Conservation (phyloP, 1,140 invertebrate genomes). For the Popillia japonica region DNA sequence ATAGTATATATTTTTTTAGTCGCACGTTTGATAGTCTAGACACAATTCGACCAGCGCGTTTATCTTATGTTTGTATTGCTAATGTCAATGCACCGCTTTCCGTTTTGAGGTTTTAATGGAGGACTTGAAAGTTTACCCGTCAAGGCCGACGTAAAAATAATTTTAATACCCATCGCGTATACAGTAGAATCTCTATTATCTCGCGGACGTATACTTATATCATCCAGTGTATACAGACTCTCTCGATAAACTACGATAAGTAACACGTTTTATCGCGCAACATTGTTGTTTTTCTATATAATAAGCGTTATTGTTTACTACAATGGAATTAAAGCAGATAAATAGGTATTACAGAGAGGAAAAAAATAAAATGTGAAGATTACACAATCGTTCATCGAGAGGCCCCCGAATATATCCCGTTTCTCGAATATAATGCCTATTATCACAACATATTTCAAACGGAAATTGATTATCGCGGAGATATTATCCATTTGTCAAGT, state of each 20-base stretch:
- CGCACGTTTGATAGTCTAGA: not conserved
- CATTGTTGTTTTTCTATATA: too few relatives aligned
- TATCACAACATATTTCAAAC: too few relatives aligned
- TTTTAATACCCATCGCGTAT: not conserved
- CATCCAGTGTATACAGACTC: too few relatives aligned
- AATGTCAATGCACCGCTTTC: slow-evolving; percentile 1
- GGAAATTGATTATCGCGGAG: not conserved
- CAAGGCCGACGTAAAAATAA: not conserved
- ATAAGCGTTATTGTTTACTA: not conserved
- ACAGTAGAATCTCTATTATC: not conserved
- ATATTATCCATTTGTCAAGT: not conserved
- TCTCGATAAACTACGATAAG: too few relatives aligned
- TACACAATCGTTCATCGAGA: not conserved
- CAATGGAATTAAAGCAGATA: not conserved
- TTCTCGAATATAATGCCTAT: not conserved
- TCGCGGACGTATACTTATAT: too few relatives aligned
- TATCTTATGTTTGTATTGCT: not conserved
- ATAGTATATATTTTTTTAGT: not conserved
- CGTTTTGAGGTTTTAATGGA: slow-evolving; percentile 5
- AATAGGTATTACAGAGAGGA: not conserved
- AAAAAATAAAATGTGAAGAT: too few relatives aligned
- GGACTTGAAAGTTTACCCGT: not conserved
- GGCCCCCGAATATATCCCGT: not conserved
- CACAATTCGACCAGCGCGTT: not conserved
- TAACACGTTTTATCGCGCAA: too few relatives aligned